These are phyloP conservation scores for Paracentrotus lividus DNA, from an alignment of 53 echinoderm and acorn worm species.

Conservation along the genomic window DNA sequence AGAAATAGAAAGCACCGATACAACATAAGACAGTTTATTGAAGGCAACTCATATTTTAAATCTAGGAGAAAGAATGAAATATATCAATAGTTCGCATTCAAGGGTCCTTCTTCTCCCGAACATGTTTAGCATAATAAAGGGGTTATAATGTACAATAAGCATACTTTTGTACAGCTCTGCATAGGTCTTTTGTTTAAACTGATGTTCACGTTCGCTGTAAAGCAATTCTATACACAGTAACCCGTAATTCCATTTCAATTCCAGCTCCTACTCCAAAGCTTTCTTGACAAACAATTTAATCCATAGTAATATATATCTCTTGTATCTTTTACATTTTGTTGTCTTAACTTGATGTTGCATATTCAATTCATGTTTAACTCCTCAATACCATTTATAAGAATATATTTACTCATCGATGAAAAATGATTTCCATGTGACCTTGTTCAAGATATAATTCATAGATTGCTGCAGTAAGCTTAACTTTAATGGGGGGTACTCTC, in stretches of 20 bases:
- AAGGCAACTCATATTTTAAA: neutral
- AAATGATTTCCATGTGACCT: neutral
- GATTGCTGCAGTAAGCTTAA: neutral
- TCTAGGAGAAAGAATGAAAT: neutral
- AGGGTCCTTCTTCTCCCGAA: too few relatives aligned
- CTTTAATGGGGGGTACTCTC: neutral
- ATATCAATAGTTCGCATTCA: neutral
- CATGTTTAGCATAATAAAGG: conserved; percentile 19
- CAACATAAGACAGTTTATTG: neutral
- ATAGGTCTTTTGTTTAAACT: neutral
- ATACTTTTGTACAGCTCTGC: conserved; percentile 30
- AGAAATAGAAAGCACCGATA: neutral
- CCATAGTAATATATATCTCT: neutral
- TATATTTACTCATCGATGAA: neutral
- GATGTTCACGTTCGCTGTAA: neutral
- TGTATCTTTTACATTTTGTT: neutral
- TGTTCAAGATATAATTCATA: neutral
- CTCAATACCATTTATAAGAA: neutral
- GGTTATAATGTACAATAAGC: conserved; percentile 29
- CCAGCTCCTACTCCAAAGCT: neutral
- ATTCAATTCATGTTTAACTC: neutral
- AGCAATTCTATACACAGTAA: neutral
- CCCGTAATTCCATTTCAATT: conserved; percentile 21
- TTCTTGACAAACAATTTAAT: neutral
- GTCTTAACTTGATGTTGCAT: neutral